Conservation (phyloP, 1,140 invertebrate species). For the Periplaneta americana region DNA sequence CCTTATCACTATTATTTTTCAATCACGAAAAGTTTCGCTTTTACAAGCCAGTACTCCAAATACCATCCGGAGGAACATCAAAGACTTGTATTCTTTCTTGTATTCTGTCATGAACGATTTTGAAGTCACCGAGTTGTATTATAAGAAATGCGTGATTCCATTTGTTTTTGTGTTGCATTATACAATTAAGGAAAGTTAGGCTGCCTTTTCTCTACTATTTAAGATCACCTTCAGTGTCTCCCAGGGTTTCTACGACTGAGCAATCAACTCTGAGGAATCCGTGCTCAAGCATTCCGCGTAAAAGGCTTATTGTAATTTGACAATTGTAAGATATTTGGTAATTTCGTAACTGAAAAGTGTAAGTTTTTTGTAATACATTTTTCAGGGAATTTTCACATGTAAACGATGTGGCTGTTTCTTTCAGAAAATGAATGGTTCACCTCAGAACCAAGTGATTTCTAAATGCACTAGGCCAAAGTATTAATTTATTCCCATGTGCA, state of each 20-base stretch:
- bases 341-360: slow-evolving; percentile 16
- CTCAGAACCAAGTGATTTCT: slow-evolving; percentile 24
- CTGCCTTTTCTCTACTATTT: slow-evolving; percentile 6
- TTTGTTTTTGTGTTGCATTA: slow-evolving; percentile 5
- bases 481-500: slow-evolving; percentile 48
- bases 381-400: slow-evolving; percentile 19
- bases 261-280: background rate
- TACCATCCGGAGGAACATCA: background rate
- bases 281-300: slow-evolving; percentile 6
- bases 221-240: slow-evolving; percentile 2
- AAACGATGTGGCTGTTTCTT: slow-evolving; percentile 17
- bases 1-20: background rate
- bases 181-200: slow-evolving; percentile 10
- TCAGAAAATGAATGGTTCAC: background rate
- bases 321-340: slow-evolving; percentile 16
- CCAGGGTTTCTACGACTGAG: background rate
- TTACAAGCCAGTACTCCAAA: background rate
- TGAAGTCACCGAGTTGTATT: slow-evolving; percentile 11
- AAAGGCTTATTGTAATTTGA: slow-evolving; percentile 5
- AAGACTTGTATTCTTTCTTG: slow-evolving; percentile 5
- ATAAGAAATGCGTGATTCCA: slow-evolving; percentile 8
- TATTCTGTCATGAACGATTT: slow-evolving; percentile 6
- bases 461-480: slow-evolving; percentile 36
- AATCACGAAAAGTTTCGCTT: background rate
- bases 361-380: slow-evolving; percentile 19